Conservation (phyloP, 2,113 vertebrate species). For the Rhinoptilus africanus region DNA sequence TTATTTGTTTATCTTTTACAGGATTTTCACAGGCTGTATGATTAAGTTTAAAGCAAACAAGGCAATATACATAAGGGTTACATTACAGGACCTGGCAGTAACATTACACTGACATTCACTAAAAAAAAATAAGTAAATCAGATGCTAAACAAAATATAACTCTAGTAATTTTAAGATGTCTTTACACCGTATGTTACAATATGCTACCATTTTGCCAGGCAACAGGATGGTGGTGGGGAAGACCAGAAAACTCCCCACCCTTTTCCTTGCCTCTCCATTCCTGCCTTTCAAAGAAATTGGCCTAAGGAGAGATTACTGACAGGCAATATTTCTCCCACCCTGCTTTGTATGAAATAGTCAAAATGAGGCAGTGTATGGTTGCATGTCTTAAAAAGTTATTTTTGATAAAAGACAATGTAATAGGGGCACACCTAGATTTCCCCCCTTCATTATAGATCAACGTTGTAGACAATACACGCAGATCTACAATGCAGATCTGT, state of each 20-base stretch:
- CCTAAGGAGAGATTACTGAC: not conserved
- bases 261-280: not conserved
- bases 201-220: not conserved
- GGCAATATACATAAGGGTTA: not conserved
- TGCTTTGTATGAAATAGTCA: not conserved
- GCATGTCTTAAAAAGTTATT: not conserved
- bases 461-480: rapidly evolving
- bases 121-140: not conserved
- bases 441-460: not conserved
- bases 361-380: not conserved
- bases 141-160: not conserved
- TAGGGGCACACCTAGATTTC: not conserved
- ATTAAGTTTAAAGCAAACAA: not conserved
- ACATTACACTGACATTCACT: not conserved
- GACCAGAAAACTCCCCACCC: not conserved
- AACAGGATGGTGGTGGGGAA: not conserved
- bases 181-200: not conserved
- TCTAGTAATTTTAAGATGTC: not conserved
- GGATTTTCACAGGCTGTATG: not conserved
- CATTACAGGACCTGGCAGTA: not conserved
- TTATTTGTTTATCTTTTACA: not conserved
- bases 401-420: not conserved
- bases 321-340: not conserved
- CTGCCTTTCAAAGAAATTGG: not conserved
- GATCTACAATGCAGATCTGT: not conserved